phyloP scores from a whole-genome alignment of 2,797 vertebrate species.

The Rhinichthys osculus region DNA sequence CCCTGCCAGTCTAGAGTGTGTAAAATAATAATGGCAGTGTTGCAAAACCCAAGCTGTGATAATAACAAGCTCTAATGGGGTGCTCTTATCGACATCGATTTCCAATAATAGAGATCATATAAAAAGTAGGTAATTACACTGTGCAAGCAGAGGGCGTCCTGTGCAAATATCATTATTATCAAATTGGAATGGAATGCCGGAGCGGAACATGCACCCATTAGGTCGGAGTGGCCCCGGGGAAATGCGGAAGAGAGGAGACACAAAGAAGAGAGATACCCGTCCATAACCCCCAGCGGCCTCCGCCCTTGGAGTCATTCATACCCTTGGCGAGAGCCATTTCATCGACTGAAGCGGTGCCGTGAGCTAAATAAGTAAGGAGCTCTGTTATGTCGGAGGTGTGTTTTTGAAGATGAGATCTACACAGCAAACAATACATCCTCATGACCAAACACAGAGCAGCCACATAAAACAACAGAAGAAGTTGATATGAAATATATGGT shows the following conservation, averaged over 20 bases:
- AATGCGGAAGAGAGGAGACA: constrained; percentile 51
- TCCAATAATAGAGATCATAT: constrained; percentile 72
- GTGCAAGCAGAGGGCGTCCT: constrained; percentile 68
- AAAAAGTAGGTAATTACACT: constrained; percentile 71
- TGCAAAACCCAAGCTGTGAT: constrained; percentile 69
- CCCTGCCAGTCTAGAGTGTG: constrained; percentile 59
- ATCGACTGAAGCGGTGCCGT: constrained; percentile 48
- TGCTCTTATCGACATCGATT: constrained; percentile 70
- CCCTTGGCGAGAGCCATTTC: constrained; percentile 48
- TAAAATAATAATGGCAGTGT: constrained; percentile 69
- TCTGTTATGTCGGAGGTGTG: constrained; percentile 45
- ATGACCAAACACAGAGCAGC: constrained; percentile 37
- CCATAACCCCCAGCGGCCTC: constrained; percentile 47
- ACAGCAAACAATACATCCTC: constrained; percentile 41
- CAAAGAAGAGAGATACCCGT: constrained; percentile 51
- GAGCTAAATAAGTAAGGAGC: constrained; percentile 54
- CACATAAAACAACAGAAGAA: constrained; percentile 14
- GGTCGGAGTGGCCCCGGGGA: constrained; percentile 59
- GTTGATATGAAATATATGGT: neutral
- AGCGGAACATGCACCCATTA: constrained; percentile 63
- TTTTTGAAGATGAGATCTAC: constrained; percentile 48
- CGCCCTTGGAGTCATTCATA: constrained; percentile 46
- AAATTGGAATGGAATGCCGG: constrained; percentile 67
- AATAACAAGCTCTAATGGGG: constrained; percentile 70
- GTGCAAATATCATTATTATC: constrained; percentile 72